Evolutionary conservation across 2,888 invertebrate species (phyloP), one percentile per base, ranked within the genome.

Genomic region (Aspidiotus rigidus): DNA sequence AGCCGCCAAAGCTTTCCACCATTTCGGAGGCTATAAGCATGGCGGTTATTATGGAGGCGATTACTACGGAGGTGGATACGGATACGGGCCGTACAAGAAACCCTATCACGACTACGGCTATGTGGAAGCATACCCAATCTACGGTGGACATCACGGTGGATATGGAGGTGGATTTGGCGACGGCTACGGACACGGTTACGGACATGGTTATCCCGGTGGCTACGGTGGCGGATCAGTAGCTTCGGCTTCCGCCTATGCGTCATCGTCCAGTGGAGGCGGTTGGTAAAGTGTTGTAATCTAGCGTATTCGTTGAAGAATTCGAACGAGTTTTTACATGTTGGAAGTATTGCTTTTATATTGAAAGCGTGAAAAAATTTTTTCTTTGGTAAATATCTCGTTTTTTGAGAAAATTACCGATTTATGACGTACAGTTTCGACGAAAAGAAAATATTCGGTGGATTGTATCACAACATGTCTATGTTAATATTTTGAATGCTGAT

Each of bases 1-100:
- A 60, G 59, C 60, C 11, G 67, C 67, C 13, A 64, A 64, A 57
- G 16, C 57, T 17, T 57, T 64, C 56, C 28, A 28, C 28, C 28
- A 28, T 28, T 28, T 28, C 28, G 56, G 56, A 53, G 53, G 9
- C 53, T n/a, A 53, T 17, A 28, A 28, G 17, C 11, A 55, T 53
- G 80, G 79, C 2, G 75, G 76, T 7, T 79, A 78, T 2, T 76
- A 78, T 10, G 78, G 78, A 0, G 76, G 78, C 72, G 78, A 80
- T 73, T 78, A 79, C 62, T 74, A 75, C 28, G 73, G 74, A 64
- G 16, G 56, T 59, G 39, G 75, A 63, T 74, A 75, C 17, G 75
- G 74, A 64, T 74, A 61, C 72, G 77, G 74, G 69, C 76, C 28
- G 28, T 28, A 28, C 28, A 28, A 28, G 28, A 28, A 28, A 28